phyloP scores from a whole-genome alignment of 2,888 invertebrate species.

The Agrochola macilenta region DNA sequence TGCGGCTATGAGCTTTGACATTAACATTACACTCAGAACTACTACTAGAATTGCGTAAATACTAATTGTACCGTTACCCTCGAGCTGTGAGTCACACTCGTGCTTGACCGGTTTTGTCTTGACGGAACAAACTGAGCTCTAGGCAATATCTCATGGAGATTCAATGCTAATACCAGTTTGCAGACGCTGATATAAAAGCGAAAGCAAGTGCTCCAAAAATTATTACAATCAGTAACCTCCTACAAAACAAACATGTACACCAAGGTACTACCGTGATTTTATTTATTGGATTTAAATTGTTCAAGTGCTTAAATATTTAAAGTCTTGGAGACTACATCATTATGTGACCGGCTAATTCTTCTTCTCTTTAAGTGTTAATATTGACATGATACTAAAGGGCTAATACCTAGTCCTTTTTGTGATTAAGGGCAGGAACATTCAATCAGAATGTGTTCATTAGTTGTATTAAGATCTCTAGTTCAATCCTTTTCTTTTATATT shows the following conservation, averaged over 20 bases:
- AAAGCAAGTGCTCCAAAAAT: slow-evolving; percentile 80
- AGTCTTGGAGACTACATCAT: neutral
- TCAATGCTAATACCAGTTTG: slow-evolving; percentile 81
- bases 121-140: slow-evolving; percentile 55
- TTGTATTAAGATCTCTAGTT: neutral
- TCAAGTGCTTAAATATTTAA: slow-evolving; percentile 11
- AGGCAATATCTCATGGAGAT: slow-evolving; percentile 68
- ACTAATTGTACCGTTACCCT: slow-evolving; percentile 60
- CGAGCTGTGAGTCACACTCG: slow-evolving; percentile 52
- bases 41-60: slow-evolving; percentile 42
- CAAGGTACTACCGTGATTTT: slow-evolving; percentile 77
- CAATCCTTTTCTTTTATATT: neutral
- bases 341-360: neutral
- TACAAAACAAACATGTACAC: slow-evolving; percentile 85
- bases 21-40: slow-evolving; percentile 34
- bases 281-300: slow-evolving; percentile 31
- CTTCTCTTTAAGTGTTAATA: neutral
- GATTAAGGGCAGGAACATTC: no score
- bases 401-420: neutral
- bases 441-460: neutral
- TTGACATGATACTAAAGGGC: neutral
- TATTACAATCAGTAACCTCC: slow-evolving; percentile 81
- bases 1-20: slow-evolving; percentile 33
- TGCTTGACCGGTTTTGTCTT: slow-evolving; percentile 56
- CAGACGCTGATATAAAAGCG: slow-evolving; percentile 83